phyloP scores from a whole-genome alignment of 2,888 invertebrate genomes.

The Phoronis australis region DNA sequence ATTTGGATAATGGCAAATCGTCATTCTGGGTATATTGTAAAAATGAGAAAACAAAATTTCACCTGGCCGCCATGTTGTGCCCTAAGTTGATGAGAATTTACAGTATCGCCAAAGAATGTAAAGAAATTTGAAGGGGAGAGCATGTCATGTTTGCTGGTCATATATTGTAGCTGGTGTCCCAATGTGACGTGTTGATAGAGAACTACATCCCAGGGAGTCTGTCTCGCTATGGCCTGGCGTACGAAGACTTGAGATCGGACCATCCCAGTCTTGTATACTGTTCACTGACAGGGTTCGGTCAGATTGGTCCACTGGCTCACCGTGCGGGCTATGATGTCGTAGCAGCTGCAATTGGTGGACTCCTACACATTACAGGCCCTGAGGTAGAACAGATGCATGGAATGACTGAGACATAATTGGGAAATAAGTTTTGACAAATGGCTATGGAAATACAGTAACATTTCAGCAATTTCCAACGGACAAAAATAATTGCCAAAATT shows the following conservation, averaged over 20 bases:
- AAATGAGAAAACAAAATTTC: too few species aligned
- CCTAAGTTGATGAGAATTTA: too few species aligned
- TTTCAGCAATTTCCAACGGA: too few species aligned
- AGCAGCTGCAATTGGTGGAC: conserved; percentile 85
- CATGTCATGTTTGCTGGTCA: too few species aligned
- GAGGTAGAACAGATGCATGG: conserved; percentile 41
- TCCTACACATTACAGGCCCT: conserved; percentile 84
- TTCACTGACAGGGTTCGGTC: conserved; percentile 85
- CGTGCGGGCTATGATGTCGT: conserved; percentile 96
- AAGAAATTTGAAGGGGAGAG: too few species aligned
- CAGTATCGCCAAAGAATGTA: too few species aligned
- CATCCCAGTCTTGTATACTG: conserved; percentile 84
- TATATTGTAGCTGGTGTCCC: conserved; percentile 64
- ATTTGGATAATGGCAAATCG: too few species aligned
- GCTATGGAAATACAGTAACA: too few species aligned
- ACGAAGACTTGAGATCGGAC: conserved; percentile 63
- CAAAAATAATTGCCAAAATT: too few species aligned
- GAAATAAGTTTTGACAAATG: too few species aligned
- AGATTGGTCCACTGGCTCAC: conserved; percentile 75
- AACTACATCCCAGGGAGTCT: conserved; percentile 92
- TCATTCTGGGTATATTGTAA: too few species aligned
- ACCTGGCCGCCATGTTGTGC: too few species aligned
- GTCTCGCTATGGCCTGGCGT: conserved; percentile 70
- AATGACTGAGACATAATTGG: not conserved
- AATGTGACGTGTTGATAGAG: conserved; percentile 84